Evolutionary conservation across 2,888 invertebrate species (phyloP).

Genomic region (Drosophila neonasuta): DNA sequence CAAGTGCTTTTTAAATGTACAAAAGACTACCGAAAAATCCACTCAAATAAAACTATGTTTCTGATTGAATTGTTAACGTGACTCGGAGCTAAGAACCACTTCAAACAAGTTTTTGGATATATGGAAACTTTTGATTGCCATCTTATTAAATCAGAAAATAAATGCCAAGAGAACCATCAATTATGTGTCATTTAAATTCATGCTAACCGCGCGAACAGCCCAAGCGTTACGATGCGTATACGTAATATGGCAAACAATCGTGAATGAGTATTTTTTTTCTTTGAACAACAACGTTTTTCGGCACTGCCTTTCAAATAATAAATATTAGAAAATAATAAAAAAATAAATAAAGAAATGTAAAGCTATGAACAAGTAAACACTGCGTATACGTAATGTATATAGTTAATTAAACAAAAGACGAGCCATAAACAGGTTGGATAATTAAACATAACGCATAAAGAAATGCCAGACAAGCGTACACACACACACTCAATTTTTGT

Average conservation of each 20-base stretch:
- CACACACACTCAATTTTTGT: slow-evolving; percentile 11
- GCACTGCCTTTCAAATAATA: slow-evolving; percentile 43
- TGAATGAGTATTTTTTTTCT: slow-evolving; percentile 20
- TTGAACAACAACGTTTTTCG: slow-evolving; percentile 19
- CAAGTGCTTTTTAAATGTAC: slow-evolving; percentile 39
- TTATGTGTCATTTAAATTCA: slow-evolving; percentile 2
- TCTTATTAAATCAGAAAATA: slow-evolving; percentile 3
- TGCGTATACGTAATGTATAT: slow-evolving; percentile 57
- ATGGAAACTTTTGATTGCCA: slow-evolving; percentile 4
- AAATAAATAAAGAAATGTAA: background rate
- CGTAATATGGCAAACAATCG: slow-evolving; percentile 42
- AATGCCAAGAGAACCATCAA: background rate
- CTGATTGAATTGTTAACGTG: slow-evolving; percentile 7
- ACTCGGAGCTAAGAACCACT: background rate
- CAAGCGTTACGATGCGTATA: slow-evolving; percentile 47
- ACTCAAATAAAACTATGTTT: slow-evolving; percentile 14
- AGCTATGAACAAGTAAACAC: slow-evolving; percentile 12
- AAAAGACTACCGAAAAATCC: slow-evolving; percentile 11
- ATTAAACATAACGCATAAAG: slow-evolving; percentile 20
- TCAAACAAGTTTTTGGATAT: background rate
- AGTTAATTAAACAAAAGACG: slow-evolving; percentile 56
- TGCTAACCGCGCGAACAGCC: slow-evolving; percentile 6
- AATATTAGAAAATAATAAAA: slow-evolving; percentile 42
- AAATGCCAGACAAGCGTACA: slow-evolving; percentile 19
- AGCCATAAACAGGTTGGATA: slow-evolving; percentile 28